These are phyloP conservation scores for Nyctalus aviator DNA, from an alignment of 2,797 vertebrate genomes.

Conservation along the genomic window DNA sequence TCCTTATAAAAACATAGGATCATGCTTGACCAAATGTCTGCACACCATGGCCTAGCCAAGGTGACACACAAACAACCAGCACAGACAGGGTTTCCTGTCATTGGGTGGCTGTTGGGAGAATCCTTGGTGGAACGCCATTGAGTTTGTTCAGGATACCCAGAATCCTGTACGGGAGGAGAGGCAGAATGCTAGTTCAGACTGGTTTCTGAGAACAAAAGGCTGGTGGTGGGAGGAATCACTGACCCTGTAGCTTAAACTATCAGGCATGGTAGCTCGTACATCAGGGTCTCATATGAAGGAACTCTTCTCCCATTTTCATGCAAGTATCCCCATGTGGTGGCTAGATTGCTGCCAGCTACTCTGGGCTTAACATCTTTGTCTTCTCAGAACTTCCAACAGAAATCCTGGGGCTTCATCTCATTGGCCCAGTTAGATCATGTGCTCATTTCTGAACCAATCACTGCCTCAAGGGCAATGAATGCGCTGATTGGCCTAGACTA, in stretches of 20 bases:
- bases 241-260: neutral
- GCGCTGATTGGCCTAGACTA: neutral
- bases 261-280: neutral
- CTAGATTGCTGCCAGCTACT: neutral
- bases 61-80: neutral
- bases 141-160: neutral
- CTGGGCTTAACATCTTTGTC: slow-evolving; percentile 15
- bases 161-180: neutral
- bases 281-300: neutral
- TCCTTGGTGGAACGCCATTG: neutral
- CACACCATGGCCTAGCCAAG: neutral
- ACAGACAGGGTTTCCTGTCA: neutral
- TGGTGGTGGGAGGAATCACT: neutral
- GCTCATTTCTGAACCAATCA: neutral
- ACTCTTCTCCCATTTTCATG: neutral
- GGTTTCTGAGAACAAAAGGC: neutral
- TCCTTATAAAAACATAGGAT: neutral
- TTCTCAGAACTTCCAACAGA: neutral
- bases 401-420: neutral
- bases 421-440: neutral
- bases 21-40: neutral
- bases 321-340: neutral
- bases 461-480: too few species aligned
- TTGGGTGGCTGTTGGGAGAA: neutral
- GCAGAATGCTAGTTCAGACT: neutral